A percentile compares a stretch with the other conserved stretches of the same genome.
These are phyloP conservation scores for Phrynocephalus vlangalii DNA, from an alignment of 2,797 vertebrate species.

Conservation along the genomic window DNA sequence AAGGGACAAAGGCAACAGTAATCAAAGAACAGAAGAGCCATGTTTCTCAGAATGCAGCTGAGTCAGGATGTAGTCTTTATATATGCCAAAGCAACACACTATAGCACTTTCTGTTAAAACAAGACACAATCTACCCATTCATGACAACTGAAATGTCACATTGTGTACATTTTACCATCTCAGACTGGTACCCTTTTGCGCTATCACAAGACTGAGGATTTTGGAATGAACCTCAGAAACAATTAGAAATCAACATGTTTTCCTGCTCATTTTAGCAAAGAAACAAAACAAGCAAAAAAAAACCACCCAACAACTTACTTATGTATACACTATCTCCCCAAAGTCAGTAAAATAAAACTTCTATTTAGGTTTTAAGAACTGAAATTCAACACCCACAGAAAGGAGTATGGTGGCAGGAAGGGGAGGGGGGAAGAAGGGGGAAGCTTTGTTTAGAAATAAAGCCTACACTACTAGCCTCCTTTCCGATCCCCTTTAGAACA, in stretches of 20 bases:
- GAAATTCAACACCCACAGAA: not conserved
- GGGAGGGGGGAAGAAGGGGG: not conserved
- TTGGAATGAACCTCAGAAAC: not conserved
- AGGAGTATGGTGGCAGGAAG: not conserved
- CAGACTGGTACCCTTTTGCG: conserved; percentile 22
- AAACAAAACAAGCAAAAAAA: not conserved
- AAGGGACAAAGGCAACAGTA: not conserved
- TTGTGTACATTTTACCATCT: not conserved
- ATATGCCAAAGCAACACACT: not conserved
- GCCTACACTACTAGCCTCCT: conserved; percentile 5
- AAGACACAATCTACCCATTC: not conserved
- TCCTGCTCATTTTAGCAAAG: not conserved
- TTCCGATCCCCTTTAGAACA: not conserved
- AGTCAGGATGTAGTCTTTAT: conserved; percentile 3
- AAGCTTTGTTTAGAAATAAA: conserved; percentile 17
- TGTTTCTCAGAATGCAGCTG: not conserved
- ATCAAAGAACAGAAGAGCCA: not conserved
- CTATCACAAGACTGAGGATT: fast-evolving
- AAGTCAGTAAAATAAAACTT: not conserved
- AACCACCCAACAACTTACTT: not conserved
- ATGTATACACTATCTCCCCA: fast-evolving
- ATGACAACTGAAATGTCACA: not conserved
- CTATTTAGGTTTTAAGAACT: not conserved
- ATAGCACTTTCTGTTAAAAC: not conserved
- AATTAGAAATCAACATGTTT: fast-evolving